Evolutionary conservation across 2,113 vertebrate species (phyloP), one percentile per base, ranked within the genome.

Genomic region (Diadophis punctatus): DNA sequence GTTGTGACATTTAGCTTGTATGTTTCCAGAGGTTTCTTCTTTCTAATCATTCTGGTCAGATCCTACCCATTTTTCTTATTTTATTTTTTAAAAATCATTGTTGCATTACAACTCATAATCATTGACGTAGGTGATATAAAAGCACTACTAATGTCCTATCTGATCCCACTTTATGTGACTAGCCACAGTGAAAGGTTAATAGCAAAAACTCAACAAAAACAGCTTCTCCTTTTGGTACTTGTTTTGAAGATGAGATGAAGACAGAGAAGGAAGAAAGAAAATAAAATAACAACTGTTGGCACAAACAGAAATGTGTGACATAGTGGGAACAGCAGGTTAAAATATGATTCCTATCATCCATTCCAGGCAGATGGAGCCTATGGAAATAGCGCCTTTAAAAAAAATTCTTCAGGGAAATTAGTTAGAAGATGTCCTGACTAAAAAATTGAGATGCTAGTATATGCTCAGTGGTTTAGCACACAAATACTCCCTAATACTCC

Each of bases 181-280:
- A 60, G 49, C 10, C 48, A 55, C 90, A 84, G 12, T 93, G 84
- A 93, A 95, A 49, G 11, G 53, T 93, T 43, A 48, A 85, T 95
- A 85, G 90, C 85, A 86, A 52, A 9, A 30, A 80, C 18, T 8
- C 68, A 80, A 80, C 68, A 22, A 80, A 80, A 56, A 4, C 9
- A 48, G 85, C 23, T 92, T 52, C 39, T 90, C 90, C 16, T 56
- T 51, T 91, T 10, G 0, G 23, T 48, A 30, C 86, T 30, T 16
- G 25, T 34, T 18, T 53, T 56, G 27, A 18, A 5, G 88, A 80
- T 53, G 86, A 53, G 7, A 14, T 25, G 49, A 39, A 88, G 60
- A 4, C 23, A 60, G n/a, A 46, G 34, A 30, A 30, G 74, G 10
- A 51, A 92, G 89, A 87, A 85, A 1, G 3, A 16, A 53, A 90